A percentile compares a stretch with the other conserved stretches of the same genome.
These are phyloP conservation scores for Trissoscelio sp. DNA, from an alignment of 2,888 invertebrate genomes.

Conservation along the genomic window DNA sequence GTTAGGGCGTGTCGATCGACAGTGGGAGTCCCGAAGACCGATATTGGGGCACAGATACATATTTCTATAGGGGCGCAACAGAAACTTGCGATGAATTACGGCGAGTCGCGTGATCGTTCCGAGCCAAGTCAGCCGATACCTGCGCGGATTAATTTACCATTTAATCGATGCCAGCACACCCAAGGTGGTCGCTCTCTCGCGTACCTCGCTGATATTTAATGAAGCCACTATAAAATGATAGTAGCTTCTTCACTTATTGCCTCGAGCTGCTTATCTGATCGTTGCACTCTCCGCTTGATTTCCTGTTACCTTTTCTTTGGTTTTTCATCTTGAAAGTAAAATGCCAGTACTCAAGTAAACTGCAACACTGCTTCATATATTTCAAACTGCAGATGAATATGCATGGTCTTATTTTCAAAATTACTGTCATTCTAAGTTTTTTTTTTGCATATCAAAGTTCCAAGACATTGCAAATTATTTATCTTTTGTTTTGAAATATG, in stretches of 20 bases:
- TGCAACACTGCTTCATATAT: neutral
- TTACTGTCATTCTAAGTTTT: neutral
- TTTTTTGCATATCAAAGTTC: too few species aligned
- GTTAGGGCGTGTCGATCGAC: constrained; percentile 72
- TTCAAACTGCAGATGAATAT: neutral
- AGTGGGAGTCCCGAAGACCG: constrained; percentile 55
- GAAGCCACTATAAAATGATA: constrained; percentile 65
- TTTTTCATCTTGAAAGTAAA: constrained; percentile 26
- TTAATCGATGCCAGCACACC: constrained; percentile 62
- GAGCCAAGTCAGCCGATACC: constrained; percentile 33
- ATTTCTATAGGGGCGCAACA: constrained; percentile 49
- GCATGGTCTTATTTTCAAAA: neutral
- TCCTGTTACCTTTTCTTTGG: constrained; percentile 20
- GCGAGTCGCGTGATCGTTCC: constrained; percentile 44
- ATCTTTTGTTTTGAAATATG: too few species aligned
- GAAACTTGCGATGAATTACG: constrained; percentile 59
- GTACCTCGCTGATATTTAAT: constrained; percentile 58
- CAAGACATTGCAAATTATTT: too few species aligned
- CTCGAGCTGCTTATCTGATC: constrained; percentile 55
- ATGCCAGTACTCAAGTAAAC: neutral
- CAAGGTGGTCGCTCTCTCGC: constrained; percentile 58
- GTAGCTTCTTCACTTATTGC: constrained; percentile 62
- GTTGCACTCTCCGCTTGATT: constrained; percentile 43
- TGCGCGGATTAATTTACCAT: constrained; percentile 60
- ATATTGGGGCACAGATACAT: constrained; percentile 57